Conservation (phyloP, 2,888 invertebrate species). For the Drosophila ezoana region DNA sequence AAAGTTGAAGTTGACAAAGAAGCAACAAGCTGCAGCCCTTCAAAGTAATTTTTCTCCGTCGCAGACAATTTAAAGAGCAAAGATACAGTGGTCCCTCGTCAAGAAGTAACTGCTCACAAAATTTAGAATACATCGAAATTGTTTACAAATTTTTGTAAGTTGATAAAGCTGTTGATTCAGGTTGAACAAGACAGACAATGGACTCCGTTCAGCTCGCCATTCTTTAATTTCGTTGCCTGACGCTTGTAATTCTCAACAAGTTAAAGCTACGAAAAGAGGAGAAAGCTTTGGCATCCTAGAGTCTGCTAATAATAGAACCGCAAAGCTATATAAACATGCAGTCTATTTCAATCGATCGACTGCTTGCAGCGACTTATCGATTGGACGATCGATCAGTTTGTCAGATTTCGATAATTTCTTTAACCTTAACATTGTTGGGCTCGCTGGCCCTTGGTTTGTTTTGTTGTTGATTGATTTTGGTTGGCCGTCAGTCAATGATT, state of each 20-base stretch:
- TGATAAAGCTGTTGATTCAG: too few relatives aligned
- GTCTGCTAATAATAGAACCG: too few relatives aligned
- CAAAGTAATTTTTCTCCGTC: background rate
- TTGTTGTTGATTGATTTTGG: slow-evolving; percentile 30
- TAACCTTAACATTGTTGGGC: slow-evolving; percentile 15
- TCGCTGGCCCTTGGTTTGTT: background rate
- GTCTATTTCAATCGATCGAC: background rate
- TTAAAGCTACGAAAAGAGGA: too few relatives aligned
- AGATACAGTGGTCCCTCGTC: background rate
- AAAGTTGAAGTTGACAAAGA: slow-evolving; percentile 8
- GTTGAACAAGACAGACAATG: too few relatives aligned
- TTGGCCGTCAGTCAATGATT: slow-evolving; percentile 44
- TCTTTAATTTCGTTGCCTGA: too few relatives aligned
- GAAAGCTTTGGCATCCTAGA: too few relatives aligned
- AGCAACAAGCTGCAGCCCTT: slow-evolving; percentile 1
- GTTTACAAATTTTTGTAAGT: too few relatives aligned
- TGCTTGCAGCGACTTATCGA: slow-evolving; percentile 4
- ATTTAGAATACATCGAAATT: background rate
- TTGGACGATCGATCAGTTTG: slow-evolving; percentile 28
- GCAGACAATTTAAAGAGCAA: background rate
- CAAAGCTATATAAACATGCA: too few relatives aligned
- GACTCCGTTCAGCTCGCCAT: too few relatives aligned
- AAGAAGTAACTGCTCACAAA: background rate
- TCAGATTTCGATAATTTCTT: slow-evolving; percentile 28
- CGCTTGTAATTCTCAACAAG: too few relatives aligned